Conservation (phyloP, 2,888 invertebrate species). For the Dolichopus griseipennis region DNA sequence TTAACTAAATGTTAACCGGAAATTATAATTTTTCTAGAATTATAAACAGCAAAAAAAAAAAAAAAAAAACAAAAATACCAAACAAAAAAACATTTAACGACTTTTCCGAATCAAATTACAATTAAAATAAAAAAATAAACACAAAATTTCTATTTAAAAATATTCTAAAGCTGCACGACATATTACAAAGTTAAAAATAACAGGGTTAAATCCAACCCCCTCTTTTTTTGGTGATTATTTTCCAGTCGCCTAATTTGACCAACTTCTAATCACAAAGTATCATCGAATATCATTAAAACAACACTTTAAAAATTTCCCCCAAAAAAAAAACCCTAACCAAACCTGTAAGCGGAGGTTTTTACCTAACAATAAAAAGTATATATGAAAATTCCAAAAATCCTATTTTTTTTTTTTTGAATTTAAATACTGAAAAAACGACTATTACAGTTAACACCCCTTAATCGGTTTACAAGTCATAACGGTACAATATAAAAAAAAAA, state of each 20-base stretch:
- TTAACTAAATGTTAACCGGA: background rate
- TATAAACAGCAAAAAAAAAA: background rate
- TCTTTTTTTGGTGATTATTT: too few species aligned
- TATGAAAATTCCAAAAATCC: background rate
- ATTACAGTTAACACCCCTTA: constrained; percentile 1
- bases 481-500: too few species aligned
- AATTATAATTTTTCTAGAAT: background rate
- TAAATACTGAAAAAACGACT: background rate
- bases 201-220: too few species aligned
- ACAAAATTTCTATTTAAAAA: background rate
- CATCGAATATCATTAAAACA: background rate
- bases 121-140: background rate
- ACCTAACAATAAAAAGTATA: background rate
- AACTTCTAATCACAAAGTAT: too few species aligned
- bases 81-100: background rate
- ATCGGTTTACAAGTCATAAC: constrained; percentile 3
- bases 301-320: background rate
- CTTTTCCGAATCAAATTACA: background rate
- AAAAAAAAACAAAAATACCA: too few species aligned
- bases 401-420: background rate
- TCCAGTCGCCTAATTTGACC: too few species aligned
- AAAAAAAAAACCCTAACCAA: background rate
- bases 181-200: too few species aligned
- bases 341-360: background rate
- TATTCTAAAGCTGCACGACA: too few species aligned